Percentiles rank a stretch among this genome's conserved stretches.
These are phyloP conservation scores for Strongylocentrotus purpuratus DNA, from an alignment of 35 echinoderm and acorn worm genomes.

Conservation along the genomic window DNA sequence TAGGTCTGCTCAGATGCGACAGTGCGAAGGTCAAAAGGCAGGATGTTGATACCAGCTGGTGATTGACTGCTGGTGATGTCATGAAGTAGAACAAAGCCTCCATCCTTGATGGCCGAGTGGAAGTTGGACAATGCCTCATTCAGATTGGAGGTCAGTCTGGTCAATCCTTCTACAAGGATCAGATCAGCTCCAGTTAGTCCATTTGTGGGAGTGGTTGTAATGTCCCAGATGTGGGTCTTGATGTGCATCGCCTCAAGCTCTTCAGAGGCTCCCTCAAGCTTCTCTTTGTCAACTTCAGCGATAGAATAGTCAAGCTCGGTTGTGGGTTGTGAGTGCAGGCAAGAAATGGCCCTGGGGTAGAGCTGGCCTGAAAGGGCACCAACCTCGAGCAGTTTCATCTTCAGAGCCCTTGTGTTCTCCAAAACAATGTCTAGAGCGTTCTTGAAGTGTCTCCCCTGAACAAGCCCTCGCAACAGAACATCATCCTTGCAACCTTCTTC, in stretches of 20 bases:
- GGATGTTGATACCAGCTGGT: neutral
- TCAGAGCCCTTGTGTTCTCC: constrained; percentile 62
- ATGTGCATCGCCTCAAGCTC: constrained; percentile 67
- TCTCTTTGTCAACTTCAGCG: constrained; percentile 55
- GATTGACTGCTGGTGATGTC: constrained; percentile 65
- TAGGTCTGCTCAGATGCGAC: constrained; percentile 36
- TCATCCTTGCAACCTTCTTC: constrained; percentile 58
- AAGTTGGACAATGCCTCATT: constrained; percentile 61
- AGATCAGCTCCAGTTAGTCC: constrained; percentile 63
- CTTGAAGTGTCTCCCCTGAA: constrained; percentile 65
- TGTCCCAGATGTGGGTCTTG: constrained; percentile 60
- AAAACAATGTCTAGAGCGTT: constrained; percentile 71
- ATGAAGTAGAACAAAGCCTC: constrained; percentile 81
- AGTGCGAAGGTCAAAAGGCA: neutral
- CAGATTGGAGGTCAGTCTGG: constrained; percentile 60
- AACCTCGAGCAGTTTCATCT: constrained; percentile 84
- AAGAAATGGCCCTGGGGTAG: constrained; percentile 63
- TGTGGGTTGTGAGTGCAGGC: constrained; percentile 75
- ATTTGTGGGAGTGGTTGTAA: constrained; percentile 50
- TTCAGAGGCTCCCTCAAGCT: constrained; percentile 38
- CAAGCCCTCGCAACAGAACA: constrained; percentile 64
- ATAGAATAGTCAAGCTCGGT: constrained; percentile 61
- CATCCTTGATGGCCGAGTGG: constrained; percentile 40
- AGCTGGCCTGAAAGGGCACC: constrained; percentile 59
- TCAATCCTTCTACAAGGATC: constrained; percentile 63